A percentile compares a stretch with the other conserved stretches of the same genome.
Conservation (phyloP, 2,888 invertebrate genomes). For the Scaptodrosophila latifasciaeformis region DNA sequence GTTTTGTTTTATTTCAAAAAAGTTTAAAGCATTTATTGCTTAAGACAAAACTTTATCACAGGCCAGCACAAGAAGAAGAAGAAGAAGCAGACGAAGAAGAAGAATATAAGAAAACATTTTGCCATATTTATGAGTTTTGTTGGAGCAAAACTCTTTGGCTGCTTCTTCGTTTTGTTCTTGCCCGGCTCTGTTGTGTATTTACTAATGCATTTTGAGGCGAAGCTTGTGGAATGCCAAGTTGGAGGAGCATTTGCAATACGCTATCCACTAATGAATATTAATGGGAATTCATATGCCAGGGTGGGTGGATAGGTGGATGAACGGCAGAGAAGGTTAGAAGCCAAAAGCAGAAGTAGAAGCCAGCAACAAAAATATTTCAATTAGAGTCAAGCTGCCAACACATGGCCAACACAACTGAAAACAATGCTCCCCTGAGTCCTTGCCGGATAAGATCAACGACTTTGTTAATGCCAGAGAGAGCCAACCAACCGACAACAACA, state of each 20-base stretch:
- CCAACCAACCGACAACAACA: no score
- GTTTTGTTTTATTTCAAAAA: constrained; percentile 5
- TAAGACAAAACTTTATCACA: no score
- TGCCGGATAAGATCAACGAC: constrained; percentile 50
- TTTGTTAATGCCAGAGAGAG: constrained; percentile 60
- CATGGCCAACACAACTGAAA: constrained; percentile 28
- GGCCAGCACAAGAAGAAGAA: no score
- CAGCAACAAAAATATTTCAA: constrained; percentile 63
- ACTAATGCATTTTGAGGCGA: constrained; percentile 51
- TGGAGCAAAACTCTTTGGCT: neutral
- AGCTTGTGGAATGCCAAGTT: constrained; percentile 1
- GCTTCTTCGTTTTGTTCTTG: constrained; percentile 1
- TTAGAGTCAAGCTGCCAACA: constrained; percentile 57
- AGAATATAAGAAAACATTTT: constrained; percentile 27
- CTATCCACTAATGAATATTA: constrained; percentile 59
- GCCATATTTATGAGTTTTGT: constrained; percentile 48
- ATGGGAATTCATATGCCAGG: constrained; percentile 41
- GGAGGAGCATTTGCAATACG: no score
- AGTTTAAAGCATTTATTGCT: constrained; percentile 49
- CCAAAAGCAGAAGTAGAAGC: neutral
- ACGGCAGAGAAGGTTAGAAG: neutral
- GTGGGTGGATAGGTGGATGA: neutral
- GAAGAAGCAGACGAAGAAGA: no score
- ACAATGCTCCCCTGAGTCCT: constrained; percentile 1
- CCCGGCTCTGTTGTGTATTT: constrained; percentile 43